Conservation (phyloP, 2,797 vertebrate genomes). For the Falco peregrinus region DNA sequence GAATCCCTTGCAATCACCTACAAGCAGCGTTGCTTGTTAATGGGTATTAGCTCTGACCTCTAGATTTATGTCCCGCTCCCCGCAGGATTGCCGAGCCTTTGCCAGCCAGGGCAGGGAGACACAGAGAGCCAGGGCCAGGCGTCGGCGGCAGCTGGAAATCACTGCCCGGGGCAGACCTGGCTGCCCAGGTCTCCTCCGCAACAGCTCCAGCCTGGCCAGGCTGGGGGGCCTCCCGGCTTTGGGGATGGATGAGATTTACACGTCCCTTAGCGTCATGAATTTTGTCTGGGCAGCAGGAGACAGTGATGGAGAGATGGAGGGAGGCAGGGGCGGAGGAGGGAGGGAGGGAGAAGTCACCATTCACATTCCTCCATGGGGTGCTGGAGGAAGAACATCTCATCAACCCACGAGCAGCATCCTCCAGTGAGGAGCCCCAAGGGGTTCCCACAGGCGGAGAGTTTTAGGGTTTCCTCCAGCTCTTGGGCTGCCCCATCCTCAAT, state of each 20-base stretch:
- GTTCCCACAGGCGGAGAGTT: not conserved
- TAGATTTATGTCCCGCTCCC: conserved; percentile 61
- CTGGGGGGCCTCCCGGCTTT: too few relatives aligned
- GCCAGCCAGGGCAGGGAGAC: not conserved
- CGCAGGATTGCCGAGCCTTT: not conserved
- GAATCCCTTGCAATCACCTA: conserved; percentile 31
- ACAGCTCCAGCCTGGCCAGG: not conserved
- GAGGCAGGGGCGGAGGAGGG: too few relatives aligned
- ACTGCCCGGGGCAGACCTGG: not conserved
- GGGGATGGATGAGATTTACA: not conserved
- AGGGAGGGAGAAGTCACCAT: too few relatives aligned
- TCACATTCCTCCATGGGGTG: not conserved
- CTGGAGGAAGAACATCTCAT: not conserved
- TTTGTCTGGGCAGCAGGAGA: rapidly evolving
- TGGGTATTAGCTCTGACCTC: conserved; percentile 65
- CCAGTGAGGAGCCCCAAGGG: rapidly evolving
- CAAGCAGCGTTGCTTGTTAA: conserved; percentile 61
- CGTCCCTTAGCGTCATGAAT: not conserved
- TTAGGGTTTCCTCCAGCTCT: not conserved
- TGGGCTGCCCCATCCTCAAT: not conserved
- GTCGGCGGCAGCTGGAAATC: not conserved
- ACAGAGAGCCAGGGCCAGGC: not conserved
- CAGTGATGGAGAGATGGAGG: not conserved
- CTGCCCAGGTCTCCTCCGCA: rapidly evolving
- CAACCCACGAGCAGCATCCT: not conserved